These are phyloP conservation scores for Nasua narica DNA, from an alignment of 2,797 vertebrate genomes.

Conservation along the genomic window DNA sequence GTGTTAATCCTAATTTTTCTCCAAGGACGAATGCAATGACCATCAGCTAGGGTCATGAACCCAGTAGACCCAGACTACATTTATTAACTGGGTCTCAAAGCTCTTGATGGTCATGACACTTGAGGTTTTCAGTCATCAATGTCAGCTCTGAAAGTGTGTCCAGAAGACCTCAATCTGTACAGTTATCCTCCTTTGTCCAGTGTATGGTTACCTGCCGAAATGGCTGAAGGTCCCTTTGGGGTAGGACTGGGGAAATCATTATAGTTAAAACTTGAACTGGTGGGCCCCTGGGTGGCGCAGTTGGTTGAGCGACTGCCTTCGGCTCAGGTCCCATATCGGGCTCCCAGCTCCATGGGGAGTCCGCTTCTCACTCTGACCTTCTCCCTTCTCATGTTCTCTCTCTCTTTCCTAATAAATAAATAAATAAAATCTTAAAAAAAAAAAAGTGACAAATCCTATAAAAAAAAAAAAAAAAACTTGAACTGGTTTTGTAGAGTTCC, in stretches of 20 bases:
- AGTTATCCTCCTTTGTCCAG: not conserved
- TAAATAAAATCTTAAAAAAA: too few relatives aligned
- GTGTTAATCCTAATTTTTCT: not conserved
- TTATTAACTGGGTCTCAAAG: not conserved
- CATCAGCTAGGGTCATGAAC: not conserved
- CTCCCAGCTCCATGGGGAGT: too few relatives aligned
- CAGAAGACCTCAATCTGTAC: not conserved
- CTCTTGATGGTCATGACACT: not conserved
- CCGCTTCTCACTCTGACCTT: too few relatives aligned
- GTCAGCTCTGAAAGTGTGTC: not conserved
- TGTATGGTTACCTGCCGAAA: not conserved
- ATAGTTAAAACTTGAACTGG: not conserved
- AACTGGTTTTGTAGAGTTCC: not conserved
- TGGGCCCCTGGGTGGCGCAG: too few relatives aligned
- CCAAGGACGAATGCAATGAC: not conserved
- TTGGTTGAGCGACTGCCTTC: too few relatives aligned
- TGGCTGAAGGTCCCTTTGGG: not conserved
- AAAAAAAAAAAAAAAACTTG: too few relatives aligned
- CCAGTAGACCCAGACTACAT: not conserved
- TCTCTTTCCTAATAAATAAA: too few relatives aligned
- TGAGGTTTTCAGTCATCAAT: not conserved
- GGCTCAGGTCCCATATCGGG: too few relatives aligned
- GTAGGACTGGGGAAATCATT: not conserved
- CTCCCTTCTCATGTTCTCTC: too few relatives aligned
- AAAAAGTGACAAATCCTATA: too few relatives aligned